A percentile compares a stretch with the other conserved stretches of the same genome.
Conservation (phyloP, 1,140 invertebrate genomes). For the Trachelipus rathkii region DNA sequence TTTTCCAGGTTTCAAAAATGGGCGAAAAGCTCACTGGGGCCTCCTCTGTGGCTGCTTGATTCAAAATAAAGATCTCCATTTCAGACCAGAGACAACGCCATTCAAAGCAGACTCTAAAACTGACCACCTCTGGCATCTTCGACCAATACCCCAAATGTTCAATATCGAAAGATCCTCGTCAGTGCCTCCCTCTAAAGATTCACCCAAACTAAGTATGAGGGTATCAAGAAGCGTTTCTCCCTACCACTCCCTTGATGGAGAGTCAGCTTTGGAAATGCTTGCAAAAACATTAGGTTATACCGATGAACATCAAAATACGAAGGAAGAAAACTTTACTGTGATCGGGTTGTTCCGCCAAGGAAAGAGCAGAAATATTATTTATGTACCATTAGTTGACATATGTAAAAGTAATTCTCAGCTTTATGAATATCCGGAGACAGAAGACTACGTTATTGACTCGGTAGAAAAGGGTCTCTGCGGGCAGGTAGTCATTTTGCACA, state of each 20-base stretch:
- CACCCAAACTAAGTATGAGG: not conserved
- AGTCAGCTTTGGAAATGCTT: not conserved
- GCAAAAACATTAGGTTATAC: constrained; percentile 17
- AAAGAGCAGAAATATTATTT: constrained; percentile 32
- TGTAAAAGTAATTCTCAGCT: constrained; percentile 37
- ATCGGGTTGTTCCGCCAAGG: constrained; percentile 33
- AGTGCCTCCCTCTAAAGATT: not conserved
- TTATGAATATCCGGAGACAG: constrained; percentile 25
- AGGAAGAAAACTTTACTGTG: constrained; percentile 17
- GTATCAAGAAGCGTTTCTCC: not conserved
- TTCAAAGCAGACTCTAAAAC: constrained; percentile 33
- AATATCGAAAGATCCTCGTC: constrained; percentile 1
- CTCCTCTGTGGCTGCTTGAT: constrained; percentile 40
- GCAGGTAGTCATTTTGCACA: constrained; percentile 42
- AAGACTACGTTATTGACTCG: constrained; percentile 35
- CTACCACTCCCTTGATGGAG: not conserved
- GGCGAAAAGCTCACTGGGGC: constrained; percentile 43
- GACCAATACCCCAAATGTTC: constrained; percentile 22
- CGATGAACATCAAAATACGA: not conserved
- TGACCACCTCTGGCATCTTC: constrained; percentile 39
- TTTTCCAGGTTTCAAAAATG: constrained; percentile 29
- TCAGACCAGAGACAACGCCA: constrained; percentile 3
- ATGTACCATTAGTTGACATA: constrained; percentile 29
- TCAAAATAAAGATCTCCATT: constrained; percentile 29
- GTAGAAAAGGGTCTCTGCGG: constrained; percentile 39